phyloP scores from a whole-genome alignment of 2,113 vertebrate species.

The Chloroceryle aenea region DNA sequence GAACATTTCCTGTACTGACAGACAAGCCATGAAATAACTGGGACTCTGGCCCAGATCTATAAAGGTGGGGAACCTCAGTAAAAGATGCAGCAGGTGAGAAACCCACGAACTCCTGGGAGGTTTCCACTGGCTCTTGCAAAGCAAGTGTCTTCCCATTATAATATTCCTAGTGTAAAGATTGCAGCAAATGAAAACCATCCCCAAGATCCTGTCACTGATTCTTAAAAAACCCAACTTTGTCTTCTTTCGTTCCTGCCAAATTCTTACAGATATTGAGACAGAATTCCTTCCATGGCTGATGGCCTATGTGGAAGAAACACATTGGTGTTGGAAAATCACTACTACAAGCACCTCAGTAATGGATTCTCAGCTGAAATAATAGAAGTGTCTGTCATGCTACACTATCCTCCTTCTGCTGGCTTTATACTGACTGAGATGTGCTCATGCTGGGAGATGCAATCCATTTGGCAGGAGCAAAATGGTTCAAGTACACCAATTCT shows the following conservation, averaged over 20 bases:
- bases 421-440: not conserved
- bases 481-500: not conserved
- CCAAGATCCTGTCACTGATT: not conserved
- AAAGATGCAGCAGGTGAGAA: not conserved
- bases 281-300: conserved; percentile 84
- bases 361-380: not conserved
- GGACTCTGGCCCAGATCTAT: not conserved
- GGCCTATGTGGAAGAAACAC: conserved; percentile 69
- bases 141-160: not conserved
- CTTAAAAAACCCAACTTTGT: not conserved
- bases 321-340: not conserved
- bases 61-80: not conserved
- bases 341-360: not conserved
- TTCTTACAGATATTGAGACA: conserved; percentile 80
- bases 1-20: not conserved
- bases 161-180: not conserved
- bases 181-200: not conserved
- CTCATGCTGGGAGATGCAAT: not conserved
- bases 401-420: not conserved
- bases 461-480: not conserved
- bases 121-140: not conserved
- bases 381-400: not conserved
- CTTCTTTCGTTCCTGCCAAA: not conserved
- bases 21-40: not conserved
- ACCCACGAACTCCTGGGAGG: not conserved